Base-by-base conservation (phyloP, 2,888 invertebrate species). In the Ophion costatus region DNA sequence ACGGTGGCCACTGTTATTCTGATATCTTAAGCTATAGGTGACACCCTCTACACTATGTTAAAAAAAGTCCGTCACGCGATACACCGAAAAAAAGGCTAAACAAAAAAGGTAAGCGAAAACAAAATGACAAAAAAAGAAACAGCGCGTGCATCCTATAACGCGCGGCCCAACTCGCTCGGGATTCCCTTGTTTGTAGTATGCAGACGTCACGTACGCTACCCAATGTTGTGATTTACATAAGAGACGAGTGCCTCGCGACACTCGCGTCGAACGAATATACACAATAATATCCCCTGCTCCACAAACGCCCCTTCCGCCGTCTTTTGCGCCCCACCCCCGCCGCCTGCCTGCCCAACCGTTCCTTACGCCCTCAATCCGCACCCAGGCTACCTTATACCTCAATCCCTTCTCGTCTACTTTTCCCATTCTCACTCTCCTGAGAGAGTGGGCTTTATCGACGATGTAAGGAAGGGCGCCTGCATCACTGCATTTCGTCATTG, bases 171-270 rank as follows among this genome's bases (percentile, higher is more conserved):
- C 70, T 83, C 76, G 76, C 83, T 80, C 56, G 83, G 76, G 80
- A 83, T 73, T 76, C 74, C 66, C 45, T 83, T 66, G 66, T 66
- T 66, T 67, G n/a, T 42, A 66, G 59, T 42, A 66, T 59, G 67
- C 38, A 56, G 63, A 74, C 63, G 74, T 83, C 78, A 56, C 74
- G 57, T 78, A 38, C 66, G 57, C 76, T 70, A n/a, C 70, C 67
- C 80, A 76, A 80, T 83, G 76, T 77, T 80, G 80, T 83, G 73
- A 77, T 84, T 84, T 67, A 74, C 84, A 84, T 84, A 80, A 81
- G 80, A 81, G 81, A 80, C 83, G 83, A 75, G 83, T 80, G 73
- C 76, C 80, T 80, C 66, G 64, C 64, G 67, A 78, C 74, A 69
- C 74, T 64, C 76, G 71, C n/a, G 64, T 24, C 57, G 22, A 73